Evolutionary conservation across 1,140 invertebrate genomes (phyloP).

Genomic region (Danaus plexippus): DNA sequence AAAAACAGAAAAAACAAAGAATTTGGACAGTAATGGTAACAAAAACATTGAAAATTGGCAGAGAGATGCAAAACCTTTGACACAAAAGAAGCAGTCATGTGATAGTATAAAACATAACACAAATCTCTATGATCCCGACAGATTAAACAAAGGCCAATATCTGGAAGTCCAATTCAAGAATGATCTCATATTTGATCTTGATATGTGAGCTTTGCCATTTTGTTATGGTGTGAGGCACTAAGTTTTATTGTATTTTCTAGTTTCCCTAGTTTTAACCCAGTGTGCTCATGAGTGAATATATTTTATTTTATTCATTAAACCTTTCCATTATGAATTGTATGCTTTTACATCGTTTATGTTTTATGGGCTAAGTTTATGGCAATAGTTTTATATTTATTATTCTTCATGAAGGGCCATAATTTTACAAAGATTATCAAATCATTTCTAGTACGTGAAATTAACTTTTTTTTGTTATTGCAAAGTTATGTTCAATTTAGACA

Average conservation of each 20-base stretch:
- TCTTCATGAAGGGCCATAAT: constrained; percentile 17
- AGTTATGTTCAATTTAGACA: constrained; percentile 49
- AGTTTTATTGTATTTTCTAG: constrained; percentile 13
- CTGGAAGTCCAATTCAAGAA: constrained; percentile 69
- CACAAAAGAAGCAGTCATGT: constrained; percentile 29
- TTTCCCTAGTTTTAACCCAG: constrained; percentile 21
- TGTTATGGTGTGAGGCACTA: constrained; percentile 12
- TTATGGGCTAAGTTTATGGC: constrained; percentile 42
- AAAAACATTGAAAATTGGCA: constrained; percentile 1
- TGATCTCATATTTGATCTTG: constrained; percentile 72
- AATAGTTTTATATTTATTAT: constrained; percentile 32
- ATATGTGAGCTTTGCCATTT: constrained; percentile 59
- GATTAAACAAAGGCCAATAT: constrained; percentile 65
- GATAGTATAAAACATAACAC: constrained; percentile 60
- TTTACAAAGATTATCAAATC: constrained; percentile 4
- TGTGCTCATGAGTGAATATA: constrained; percentile 27
- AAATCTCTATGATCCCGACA: constrained; percentile 56
- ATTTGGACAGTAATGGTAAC: constrained; percentile 28
- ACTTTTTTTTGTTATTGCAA: constrained; percentile 4
- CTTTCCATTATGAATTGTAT: constrained; percentile 32
- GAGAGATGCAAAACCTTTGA: not conserved
- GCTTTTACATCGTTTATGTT: constrained; percentile 21
- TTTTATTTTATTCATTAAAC: constrained; percentile 25
- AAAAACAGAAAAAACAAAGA: not conserved
- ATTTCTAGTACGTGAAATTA: constrained; percentile 1